A percentile compares a stretch with the other conserved stretches of the same genome.
Evolutionary conservation across 2,797 vertebrate species (phyloP).

Genomic region (Oreonectes daqikongensis): DNA sequence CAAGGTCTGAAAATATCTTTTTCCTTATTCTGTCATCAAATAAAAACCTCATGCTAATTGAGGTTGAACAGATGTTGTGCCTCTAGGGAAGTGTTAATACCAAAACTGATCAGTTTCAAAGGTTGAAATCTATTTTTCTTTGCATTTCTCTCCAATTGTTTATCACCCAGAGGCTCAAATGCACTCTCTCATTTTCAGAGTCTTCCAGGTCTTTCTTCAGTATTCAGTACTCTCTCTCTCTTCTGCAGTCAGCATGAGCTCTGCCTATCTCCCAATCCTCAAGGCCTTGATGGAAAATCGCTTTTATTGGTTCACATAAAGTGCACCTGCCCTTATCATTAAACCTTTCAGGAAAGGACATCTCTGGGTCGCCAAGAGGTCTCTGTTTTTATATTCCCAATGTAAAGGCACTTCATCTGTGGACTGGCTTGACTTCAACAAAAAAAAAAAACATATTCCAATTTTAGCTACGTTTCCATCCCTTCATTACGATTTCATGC

Average conservation of each 20-base stretch:
- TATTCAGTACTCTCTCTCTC: not conserved
- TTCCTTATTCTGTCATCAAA: constrained; percentile 43
- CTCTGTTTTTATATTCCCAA: constrained; percentile 53
- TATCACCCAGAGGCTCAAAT: constrained; percentile 19
- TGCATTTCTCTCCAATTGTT: constrained; percentile 27
- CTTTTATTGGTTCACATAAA: constrained; percentile 67
- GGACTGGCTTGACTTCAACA: constrained; percentile 15
- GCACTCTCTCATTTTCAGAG: not conserved
- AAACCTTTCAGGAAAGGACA: constrained; percentile 51
- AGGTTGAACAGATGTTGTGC: constrained; percentile 44
- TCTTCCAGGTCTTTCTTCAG: constrained; percentile 27
- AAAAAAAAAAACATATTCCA: not conserved
- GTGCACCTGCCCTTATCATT: constrained; percentile 64
- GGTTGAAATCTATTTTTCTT: constrained; percentile 31
- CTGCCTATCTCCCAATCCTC: constrained; percentile 41
- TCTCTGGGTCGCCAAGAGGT: constrained; percentile 54
- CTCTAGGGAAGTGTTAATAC: constrained; percentile 39
- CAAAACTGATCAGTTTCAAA: constrained; percentile 44
- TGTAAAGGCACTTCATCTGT: constrained; percentile 41
- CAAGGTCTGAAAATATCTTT: constrained; percentile 26
- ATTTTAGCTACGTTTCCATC: constrained; percentile 30
- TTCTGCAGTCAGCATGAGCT: constrained; percentile 28
- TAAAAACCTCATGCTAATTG: constrained; percentile 58
- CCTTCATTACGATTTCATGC: constrained; percentile 25
- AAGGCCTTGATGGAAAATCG: constrained; percentile 53